A percentile compares a stretch with the other conserved stretches of the same genome.
These are phyloP conservation scores for Rhagonycha fulva DNA, from an alignment of 2,888 invertebrate species.

Conservation along the genomic window DNA sequence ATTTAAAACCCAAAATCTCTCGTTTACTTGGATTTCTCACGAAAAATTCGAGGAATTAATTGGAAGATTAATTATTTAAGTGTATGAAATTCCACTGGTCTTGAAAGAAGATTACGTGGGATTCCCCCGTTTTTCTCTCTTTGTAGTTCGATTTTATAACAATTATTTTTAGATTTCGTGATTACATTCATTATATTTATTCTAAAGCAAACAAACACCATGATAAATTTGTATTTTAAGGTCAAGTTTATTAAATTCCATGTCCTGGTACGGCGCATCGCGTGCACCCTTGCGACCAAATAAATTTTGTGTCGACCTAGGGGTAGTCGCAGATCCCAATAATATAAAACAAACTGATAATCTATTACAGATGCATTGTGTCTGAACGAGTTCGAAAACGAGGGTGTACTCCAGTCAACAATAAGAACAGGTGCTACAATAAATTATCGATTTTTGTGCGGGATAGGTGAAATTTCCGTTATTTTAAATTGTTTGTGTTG, in stretches of 20 bases:
- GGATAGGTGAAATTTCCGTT: background rate
- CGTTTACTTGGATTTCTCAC: background rate
- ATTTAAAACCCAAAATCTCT: background rate
- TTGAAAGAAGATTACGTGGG: background rate
- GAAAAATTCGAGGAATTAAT: too few relatives aligned
- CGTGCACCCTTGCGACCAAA: conserved; percentile 43
- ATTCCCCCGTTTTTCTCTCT: background rate
- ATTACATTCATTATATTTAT: background rate
- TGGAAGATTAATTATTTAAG: background rate
- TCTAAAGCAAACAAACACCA: background rate
- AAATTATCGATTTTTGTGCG: background rate
- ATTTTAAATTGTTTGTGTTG: background rate
- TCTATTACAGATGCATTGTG: background rate
- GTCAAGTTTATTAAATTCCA: conserved; percentile 46
- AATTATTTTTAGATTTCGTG: background rate
- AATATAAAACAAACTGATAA: background rate
- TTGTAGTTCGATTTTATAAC: background rate
- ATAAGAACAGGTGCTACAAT: background rate
- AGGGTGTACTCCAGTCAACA: background rate
- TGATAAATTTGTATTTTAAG: conserved; percentile 35
- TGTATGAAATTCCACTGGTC: background rate
- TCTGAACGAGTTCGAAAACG: background rate
- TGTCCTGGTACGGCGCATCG: conserved; percentile 49
- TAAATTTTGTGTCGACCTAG: conserved; percentile 20
- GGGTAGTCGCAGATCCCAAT: background rate